A percentile compares a stretch with the other conserved stretches of the same genome.
Conservation (phyloP, 2,113 vertebrate genomes). For the Neolamprologus longior region DNA sequence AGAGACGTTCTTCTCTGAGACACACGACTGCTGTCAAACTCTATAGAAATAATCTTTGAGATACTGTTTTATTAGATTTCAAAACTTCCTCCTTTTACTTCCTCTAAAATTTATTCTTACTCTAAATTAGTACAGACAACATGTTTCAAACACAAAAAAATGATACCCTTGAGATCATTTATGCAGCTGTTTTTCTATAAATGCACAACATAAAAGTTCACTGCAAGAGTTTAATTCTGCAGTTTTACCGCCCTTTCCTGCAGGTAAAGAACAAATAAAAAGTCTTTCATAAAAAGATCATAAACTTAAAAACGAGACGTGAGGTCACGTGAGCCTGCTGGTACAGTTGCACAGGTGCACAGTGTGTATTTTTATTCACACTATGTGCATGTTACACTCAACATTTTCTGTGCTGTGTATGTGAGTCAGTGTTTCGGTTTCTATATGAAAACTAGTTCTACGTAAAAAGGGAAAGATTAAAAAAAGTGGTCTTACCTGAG, state of each 20-base stretch:
- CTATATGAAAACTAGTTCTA: background rate
- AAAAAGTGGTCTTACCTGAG: conserved; percentile 25
- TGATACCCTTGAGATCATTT: background rate
- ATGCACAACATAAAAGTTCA: background rate
- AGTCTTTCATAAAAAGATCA: background rate
- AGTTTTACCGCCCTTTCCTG: fast-evolving
- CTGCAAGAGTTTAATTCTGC: background rate
- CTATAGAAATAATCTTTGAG: background rate
- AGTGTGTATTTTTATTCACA: background rate
- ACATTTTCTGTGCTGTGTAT: background rate
- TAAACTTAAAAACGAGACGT: background rate
- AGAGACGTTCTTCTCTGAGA: fast-evolving
- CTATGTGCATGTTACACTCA: background rate
- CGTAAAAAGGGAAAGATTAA: background rate
- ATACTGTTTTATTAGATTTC: background rate
- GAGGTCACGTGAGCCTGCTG: background rate
- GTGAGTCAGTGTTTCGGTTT: background rate
- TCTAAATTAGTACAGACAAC: background rate
- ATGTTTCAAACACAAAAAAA: background rate
- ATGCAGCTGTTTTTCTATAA: background rate
- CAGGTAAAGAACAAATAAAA: background rate
- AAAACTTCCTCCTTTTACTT: background rate
- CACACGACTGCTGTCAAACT: background rate
- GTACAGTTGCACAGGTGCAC: background rate
- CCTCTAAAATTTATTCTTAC: background rate